Conservation (phyloP, 2,113 vertebrate genomes). For the Forbesichthys agassizii region DNA sequence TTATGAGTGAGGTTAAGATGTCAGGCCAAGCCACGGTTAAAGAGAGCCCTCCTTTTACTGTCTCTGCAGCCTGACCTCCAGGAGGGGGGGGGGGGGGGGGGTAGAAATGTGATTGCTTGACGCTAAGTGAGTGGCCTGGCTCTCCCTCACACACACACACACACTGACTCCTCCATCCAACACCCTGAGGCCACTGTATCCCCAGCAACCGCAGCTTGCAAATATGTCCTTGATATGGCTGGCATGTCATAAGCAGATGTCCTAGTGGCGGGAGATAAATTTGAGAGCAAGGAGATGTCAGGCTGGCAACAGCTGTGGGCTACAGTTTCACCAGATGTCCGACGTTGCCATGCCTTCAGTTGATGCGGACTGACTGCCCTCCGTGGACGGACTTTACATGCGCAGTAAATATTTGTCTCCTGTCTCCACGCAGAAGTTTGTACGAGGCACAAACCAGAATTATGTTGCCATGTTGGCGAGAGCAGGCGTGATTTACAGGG, state of each 20-base stretch:
- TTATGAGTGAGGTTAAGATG: slow-evolving; percentile 74
- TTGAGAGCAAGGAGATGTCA: slow-evolving; percentile 86
- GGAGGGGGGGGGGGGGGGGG: slow-evolving; percentile 43
- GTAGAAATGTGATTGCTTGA: slow-evolving; percentile 55
- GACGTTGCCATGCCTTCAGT: slow-evolving; percentile 79
- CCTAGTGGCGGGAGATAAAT: slow-evolving; percentile 83
- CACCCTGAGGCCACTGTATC: slow-evolving; percentile 68
- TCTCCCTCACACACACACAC: slow-evolving; percentile 8
- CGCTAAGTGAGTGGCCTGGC: slow-evolving; percentile 32
- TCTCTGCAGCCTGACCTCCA: slow-evolving; percentile 68
- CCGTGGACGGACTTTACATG: slow-evolving; percentile 54
- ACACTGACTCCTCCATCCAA: slow-evolving; percentile 12
- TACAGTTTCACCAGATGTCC: slow-evolving; percentile 92
- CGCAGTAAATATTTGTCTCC: slow-evolving; percentile 68
- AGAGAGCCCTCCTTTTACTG: slow-evolving; percentile 46
- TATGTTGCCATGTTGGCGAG: slow-evolving; percentile 35
- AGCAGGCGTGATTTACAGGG: slow-evolving; percentile 53
- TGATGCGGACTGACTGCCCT: slow-evolving; percentile 61
- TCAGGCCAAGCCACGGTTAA: slow-evolving; percentile 64
- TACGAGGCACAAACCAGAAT: slow-evolving; percentile 55
- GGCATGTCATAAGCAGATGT: slow-evolving; percentile 86
- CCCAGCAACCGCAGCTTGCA: slow-evolving; percentile 74
- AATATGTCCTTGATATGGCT: slow-evolving; percentile 79
- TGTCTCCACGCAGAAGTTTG: slow-evolving; percentile 45
- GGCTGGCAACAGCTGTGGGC: slow-evolving; percentile 86